phyloP scores from a whole-genome alignment of 2,888 invertebrate species.

The Oithona nana region DNA sequence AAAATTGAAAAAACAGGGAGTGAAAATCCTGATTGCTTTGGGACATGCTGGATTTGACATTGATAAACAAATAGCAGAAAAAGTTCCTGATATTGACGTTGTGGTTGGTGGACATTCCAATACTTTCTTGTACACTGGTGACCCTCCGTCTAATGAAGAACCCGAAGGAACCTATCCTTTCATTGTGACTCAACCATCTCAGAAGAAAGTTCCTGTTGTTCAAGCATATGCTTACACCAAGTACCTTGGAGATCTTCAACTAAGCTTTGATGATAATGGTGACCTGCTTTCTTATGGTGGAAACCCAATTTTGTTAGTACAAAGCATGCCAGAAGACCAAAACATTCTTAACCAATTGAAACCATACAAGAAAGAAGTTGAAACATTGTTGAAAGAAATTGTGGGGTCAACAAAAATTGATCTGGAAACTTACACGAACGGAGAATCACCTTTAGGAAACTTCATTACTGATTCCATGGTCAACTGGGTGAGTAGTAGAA shows the following conservation, averaged over 20 bases:
- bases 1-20: constrained; percentile 36
- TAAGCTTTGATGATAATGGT: constrained; percentile 47
- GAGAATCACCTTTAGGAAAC: constrained; percentile 54
- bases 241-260: constrained; percentile 55
- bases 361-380: constrained; percentile 39
- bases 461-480: constrained; percentile 51
- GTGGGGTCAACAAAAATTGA: constrained; percentile 40
- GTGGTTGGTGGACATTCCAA: constrained; percentile 69
- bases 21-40: constrained; percentile 59
- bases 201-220: constrained; percentile 36
- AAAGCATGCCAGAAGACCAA: constrained; percentile 18
- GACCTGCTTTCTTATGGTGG: constrained; percentile 47
- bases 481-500: too few species aligned
- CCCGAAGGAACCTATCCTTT: constrained; percentile 46
- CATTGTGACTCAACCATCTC: constrained; percentile 37
- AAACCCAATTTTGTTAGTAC: constrained; percentile 45
- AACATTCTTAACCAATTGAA: constrained; percentile 38
- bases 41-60: constrained; percentile 56
- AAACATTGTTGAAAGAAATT: constrained; percentile 25
- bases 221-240: constrained; percentile 32
- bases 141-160: background rate
- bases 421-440: constrained; percentile 37
- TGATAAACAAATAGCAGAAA: constrained; percentile 38
- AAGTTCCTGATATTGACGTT: constrained; percentile 48
- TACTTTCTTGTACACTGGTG: constrained; percentile 45